These are phyloP conservation scores for Synanceia verrucosa DNA, from an alignment of 2,797 vertebrate genomes.

Conservation along the genomic window DNA sequence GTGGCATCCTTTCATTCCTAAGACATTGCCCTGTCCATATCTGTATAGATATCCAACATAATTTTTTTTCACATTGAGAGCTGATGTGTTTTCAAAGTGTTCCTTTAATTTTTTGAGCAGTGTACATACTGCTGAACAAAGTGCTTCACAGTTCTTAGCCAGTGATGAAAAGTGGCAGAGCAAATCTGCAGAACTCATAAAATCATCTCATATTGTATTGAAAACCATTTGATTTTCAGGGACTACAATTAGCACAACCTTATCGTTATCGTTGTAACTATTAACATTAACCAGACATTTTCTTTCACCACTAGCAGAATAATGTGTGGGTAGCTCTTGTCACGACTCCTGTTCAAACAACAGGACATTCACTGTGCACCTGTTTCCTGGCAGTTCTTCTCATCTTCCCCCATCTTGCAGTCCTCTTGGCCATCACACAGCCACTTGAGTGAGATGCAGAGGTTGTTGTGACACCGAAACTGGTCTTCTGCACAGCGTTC, in stretches of 20 bases:
- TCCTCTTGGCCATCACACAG: constrained; percentile 96
- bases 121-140: constrained; percentile 22
- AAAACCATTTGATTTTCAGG: neutral
- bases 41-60: too few species aligned
- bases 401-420: constrained; percentile 95
- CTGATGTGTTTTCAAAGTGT: too few species aligned
- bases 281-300: neutral
- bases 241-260: neutral
- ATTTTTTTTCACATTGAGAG: too few species aligned
- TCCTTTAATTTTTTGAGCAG: too few species aligned
- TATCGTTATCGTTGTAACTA: neutral
- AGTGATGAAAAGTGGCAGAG: neutral
- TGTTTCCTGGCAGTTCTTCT: constrained; percentile 89
- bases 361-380: constrained; percentile 52
- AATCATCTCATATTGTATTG: neutral
- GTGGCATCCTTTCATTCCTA: too few species aligned
- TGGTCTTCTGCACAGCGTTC: constrained; percentile 92
- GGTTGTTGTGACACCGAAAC: constrained; percentile 93
- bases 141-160: neutral
- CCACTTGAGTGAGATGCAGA: constrained; percentile 94
- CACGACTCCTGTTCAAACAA: neutral
- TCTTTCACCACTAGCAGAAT: neutral
- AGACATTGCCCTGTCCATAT: too few species aligned
- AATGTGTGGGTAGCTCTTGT: neutral
- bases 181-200: neutral